Evolutionary conservation across 2,888 invertebrate genomes (phyloP), one percentile per base, ranked within the genome.

Genomic region (Stenichneumon culpator): DNA sequence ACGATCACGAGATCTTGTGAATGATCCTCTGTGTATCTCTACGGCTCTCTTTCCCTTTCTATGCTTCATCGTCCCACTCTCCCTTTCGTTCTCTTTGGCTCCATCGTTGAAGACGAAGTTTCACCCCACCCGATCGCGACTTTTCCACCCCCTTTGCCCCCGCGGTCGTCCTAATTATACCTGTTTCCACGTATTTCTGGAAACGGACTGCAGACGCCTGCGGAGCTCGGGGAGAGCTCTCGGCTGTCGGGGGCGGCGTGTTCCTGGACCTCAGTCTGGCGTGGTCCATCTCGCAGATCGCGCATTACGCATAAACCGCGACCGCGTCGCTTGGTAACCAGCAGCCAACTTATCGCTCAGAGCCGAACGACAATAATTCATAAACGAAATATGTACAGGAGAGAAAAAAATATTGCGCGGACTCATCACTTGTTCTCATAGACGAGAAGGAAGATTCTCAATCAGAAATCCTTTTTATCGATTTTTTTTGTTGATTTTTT

Each of bases 181-280:
- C 88, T 91, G 90, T 92, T 92, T 92, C 93, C 92, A 92, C 93
- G 93, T 93, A 93, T 94, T 94, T 94, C 94, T 93, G 94, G 94
- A 94, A 94, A 93, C 92, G 93, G 91, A 90, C 90, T 89, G 88
- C 86, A 89, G 89, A 89, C 89, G 91, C 79, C 89, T 89, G 89
- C 88, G 86, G 83, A 69, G 84, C 86, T 84, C 84, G 87, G 83
- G 81, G 88, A 86, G 88, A 72, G 74, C 73, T 79, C 74, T 54
- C 80, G 63, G 70, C 63, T 83, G 72, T 85, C 70, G 85, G 82
- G 87, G 87, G 85, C 83, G 83, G 88, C 88, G 90, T 89, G 90
- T 88, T 90, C 86, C 88, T 86, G 87, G 88, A 88, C 90, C 89
- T 93, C 92, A 93, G 93, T 93, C 92, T 90, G 86, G 90, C 90